These are phyloP conservation scores for Spicauda simplicius DNA, from an alignment of 2,888 invertebrate species.

Conservation along the genomic window DNA sequence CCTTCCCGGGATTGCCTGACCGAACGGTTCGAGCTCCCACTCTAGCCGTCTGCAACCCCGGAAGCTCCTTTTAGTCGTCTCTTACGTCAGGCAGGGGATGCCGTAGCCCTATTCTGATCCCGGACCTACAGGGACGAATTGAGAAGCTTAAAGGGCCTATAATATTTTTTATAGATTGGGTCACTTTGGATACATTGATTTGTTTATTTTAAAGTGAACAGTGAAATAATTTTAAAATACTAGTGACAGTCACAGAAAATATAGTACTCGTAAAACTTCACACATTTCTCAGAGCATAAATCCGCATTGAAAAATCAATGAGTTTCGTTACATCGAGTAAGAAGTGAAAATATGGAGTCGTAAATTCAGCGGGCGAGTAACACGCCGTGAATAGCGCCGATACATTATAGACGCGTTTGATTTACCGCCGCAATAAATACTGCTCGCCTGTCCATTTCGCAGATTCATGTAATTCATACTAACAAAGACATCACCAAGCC, in stretches of 20 bases:
- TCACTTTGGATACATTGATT: not conserved
- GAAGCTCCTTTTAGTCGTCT: too few species aligned
- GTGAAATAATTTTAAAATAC: too few species aligned
- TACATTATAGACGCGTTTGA: conserved; percentile 67
- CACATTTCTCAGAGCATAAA: conserved; percentile 3
- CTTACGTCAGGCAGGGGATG: too few species aligned
- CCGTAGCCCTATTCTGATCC: too few species aligned
- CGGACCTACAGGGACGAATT: too few species aligned
- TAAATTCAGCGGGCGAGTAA: conserved; percentile 34
- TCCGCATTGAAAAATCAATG: conserved; percentile 44
- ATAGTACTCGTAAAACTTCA: not conserved
- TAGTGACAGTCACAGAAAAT: not conserved
- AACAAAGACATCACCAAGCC: conserved; percentile 55
- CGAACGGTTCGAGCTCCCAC: too few species aligned
- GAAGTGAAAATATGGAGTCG: conserved; percentile 8
- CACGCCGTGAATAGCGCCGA: conserved; percentile 48
- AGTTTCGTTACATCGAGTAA: conserved; percentile 23
- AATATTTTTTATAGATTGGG: not conserved
- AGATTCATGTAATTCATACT: conserved; percentile 62
- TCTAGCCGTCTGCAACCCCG: too few species aligned
- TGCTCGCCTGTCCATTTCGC: conserved; percentile 58
- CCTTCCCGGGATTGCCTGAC: too few species aligned
- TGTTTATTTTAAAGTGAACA: not conserved
- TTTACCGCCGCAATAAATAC: conserved; percentile 70
- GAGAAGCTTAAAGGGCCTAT: not conserved